Conservation (phyloP, 2,113 vertebrate genomes). For the Copsychus sechellarum region DNA sequence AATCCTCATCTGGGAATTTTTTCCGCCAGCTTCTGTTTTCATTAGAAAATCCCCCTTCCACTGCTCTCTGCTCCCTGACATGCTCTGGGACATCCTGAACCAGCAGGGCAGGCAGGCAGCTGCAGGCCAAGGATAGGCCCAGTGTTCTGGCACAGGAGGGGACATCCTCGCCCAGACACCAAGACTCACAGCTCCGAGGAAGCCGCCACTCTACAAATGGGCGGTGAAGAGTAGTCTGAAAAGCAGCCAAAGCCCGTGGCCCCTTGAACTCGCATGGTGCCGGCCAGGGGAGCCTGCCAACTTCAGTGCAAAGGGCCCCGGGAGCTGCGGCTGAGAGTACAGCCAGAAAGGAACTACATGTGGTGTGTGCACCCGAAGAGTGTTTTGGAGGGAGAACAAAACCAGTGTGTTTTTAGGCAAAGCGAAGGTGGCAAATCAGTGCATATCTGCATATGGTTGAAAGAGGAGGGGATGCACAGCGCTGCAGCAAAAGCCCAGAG, state of each 20-base stretch:
- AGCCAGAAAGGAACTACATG: not conserved
- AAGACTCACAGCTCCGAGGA: not conserved
- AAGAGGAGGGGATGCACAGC: rapidly evolving
- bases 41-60: not conserved
- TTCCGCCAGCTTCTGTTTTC: not conserved
- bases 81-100: rapidly evolving
- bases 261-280: not conserved
- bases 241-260: not conserved
- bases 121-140: not conserved
- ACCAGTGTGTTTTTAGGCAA: not conserved
- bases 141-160: not conserved
- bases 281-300: not conserved
- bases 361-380: not conserved
- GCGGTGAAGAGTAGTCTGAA: not conserved
- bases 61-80: not conserved
- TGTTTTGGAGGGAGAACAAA: not conserved
- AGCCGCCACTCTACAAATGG: not conserved
- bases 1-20: not conserved
- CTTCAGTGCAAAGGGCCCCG: not conserved
- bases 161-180: not conserved
- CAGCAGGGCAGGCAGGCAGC: not conserved
- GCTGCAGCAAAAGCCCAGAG: not conserved
- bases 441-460: not conserved
- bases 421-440: not conserved
- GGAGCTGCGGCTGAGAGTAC: not conserved